These are phyloP conservation scores for Melanchra persicariae DNA, from an alignment of 2,888 invertebrate genomes.

Conservation along the genomic window DNA sequence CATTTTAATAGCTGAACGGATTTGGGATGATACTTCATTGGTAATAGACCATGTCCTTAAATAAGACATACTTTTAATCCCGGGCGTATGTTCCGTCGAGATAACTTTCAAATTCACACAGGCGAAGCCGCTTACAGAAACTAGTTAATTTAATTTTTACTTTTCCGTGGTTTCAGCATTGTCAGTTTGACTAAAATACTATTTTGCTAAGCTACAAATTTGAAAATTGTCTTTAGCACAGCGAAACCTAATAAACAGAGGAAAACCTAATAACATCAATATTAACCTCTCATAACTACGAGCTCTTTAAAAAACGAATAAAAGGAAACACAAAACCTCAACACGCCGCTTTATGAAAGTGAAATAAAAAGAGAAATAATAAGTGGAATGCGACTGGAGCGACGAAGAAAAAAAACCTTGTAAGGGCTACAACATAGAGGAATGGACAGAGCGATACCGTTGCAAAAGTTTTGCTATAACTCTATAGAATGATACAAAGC, in stretches of 20 bases:
- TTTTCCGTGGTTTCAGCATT: too few relatives aligned
- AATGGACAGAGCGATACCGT: neutral
- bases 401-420: constrained; percentile 49
- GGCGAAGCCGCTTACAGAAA: too few relatives aligned
- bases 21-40: too few relatives aligned
- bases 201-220: too few relatives aligned
- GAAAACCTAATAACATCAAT: constrained; percentile 34
- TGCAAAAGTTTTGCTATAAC: neutral
- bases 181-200: too few relatives aligned
- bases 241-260: constrained; percentile 18
- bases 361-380: constrained; percentile 55
- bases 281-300: constrained; percentile 29
- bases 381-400: constrained; percentile 36
- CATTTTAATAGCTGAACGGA: too few relatives aligned
- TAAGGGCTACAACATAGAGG: constrained; percentile 11
- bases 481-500: neutral
- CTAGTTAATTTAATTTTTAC: too few relatives aligned
- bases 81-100: too few relatives aligned
- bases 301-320: constrained; percentile 43
- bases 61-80: too few relatives aligned
- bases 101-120: too few relatives aligned
- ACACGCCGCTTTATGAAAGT: constrained; percentile 46
- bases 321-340: constrained; percentile 53
- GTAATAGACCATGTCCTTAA: too few relatives aligned
- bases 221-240: neutral